Conservation (phyloP, 2,113 vertebrate species). For the Condylura cristata region DNA sequence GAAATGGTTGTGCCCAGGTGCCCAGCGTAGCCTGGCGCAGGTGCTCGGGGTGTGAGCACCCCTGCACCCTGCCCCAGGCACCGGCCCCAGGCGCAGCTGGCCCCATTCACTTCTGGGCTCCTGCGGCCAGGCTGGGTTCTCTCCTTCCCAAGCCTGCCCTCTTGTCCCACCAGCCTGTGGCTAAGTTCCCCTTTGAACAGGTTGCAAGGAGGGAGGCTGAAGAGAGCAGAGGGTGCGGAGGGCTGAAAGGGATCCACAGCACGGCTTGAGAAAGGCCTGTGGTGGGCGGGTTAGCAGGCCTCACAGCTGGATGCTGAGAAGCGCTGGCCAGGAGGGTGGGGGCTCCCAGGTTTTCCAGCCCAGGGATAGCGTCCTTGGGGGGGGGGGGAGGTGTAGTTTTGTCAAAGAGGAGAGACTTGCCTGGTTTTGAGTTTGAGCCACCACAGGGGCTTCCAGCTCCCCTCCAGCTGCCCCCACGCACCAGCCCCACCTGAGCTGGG, state of each 20-base stretch:
- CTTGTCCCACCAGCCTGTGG: too few species aligned
- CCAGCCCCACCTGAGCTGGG: not conserved
- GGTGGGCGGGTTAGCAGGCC: too few species aligned
- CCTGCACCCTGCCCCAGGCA: fast-evolving
- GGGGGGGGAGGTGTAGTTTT: not conserved
- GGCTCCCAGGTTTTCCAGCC: not conserved
- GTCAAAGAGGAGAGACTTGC: not conserved
- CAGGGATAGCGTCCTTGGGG: not conserved
- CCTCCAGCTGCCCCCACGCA: fast-evolving
- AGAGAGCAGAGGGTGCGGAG: not conserved
- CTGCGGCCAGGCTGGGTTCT: fast-evolving
- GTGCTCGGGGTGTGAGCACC: not conserved
- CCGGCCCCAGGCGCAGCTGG: too few species aligned
- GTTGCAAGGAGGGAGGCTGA: not conserved
- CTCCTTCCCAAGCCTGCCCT: not conserved
- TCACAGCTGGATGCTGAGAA: not conserved
- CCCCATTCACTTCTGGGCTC: too few species aligned
- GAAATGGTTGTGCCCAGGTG: not conserved
- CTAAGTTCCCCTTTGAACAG: not conserved
- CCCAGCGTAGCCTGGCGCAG: too few species aligned
- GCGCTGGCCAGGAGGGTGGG: not conserved
- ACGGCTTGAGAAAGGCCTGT: not conserved
- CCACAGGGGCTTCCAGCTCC: not conserved
- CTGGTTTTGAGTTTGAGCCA: not conserved
- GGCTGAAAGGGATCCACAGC: not conserved